These are phyloP conservation scores for Portunus trituberculatus DNA, from an alignment of 1,140 invertebrate species.

Conservation along the genomic window DNA sequence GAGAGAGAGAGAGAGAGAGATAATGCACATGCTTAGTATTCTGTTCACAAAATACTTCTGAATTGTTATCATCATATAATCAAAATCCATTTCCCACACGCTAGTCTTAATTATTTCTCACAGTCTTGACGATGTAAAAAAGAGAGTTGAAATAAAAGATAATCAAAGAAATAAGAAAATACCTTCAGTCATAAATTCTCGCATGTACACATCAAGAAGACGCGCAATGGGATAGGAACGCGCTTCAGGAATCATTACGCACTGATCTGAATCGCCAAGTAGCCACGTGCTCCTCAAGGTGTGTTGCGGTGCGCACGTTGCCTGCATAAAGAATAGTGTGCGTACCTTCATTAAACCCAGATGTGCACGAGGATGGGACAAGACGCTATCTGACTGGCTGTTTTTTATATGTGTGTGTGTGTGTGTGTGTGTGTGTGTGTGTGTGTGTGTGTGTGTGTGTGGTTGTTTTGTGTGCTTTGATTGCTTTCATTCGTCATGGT, in stretches of 20 bases:
- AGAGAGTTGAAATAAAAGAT: not conserved
- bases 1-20: slow-evolving; percentile 20
- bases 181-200: too few species aligned
- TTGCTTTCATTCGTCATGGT: too few species aligned
- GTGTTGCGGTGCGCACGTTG: not conserved
- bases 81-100: too few species aligned
- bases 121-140: too few species aligned
- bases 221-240: too few species aligned
- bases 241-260: not conserved
- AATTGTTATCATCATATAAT: too few species aligned
- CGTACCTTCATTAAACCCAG: not conserved
- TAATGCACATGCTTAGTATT: not conserved
- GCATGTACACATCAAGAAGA: too few species aligned
- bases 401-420: not conserved
- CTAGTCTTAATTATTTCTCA: too few species aligned
- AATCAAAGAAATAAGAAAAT: not conserved
- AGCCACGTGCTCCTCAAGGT: not conserved
- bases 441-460: not conserved
- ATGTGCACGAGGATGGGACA: not conserved
- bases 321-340: not conserved
- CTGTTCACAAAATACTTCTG: not conserved
- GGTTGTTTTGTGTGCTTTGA: not conserved
- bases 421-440: slow-evolving; percentile 5
- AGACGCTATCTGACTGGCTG: not conserved
- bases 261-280: not conserved